Conservation (phyloP, 2,888 invertebrate genomes). For the Orchesellides sinensis region DNA sequence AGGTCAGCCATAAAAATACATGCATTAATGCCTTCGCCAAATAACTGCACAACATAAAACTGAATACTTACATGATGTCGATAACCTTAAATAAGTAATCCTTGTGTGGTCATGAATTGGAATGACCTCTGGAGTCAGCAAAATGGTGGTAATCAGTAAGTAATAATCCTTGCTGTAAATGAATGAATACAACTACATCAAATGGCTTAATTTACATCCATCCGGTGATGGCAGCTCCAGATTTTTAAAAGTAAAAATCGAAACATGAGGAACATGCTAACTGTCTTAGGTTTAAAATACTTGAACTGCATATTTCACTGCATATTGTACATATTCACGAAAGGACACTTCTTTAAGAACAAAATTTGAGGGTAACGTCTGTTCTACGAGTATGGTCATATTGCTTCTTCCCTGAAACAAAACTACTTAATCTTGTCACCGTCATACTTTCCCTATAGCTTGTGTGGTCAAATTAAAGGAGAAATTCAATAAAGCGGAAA, state of each 20-base stretch:
- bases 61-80: constrained; percentile 54
- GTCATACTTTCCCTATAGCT: constrained; percentile 33
- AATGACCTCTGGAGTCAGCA: constrained; percentile 48
- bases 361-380: no score
- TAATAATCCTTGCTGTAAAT: background rate
- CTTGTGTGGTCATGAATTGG: constrained; percentile 25
- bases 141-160: constrained; percentile 1
- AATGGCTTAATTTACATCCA: background rate
- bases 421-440: constrained; percentile 60
- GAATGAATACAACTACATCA: background rate
- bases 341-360: no score
- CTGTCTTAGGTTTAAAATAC: no score
- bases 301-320: background rate
- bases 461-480: constrained; percentile 44
- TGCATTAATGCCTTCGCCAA: constrained; percentile 46
- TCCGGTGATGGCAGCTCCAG: background rate
- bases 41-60: constrained; percentile 16
- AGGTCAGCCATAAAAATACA: constrained; percentile 62
- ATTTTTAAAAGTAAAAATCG: no score
- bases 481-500: constrained; percentile 43
- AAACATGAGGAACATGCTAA: no score
- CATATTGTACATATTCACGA: background rate
- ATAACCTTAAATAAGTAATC: constrained; percentile 59
- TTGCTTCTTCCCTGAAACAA: constrained; percentile 15
- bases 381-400: no score